Base-by-base conservation (phyloP, 2,888 invertebrate species). In the Ectemnius cavifrons region DNA sequence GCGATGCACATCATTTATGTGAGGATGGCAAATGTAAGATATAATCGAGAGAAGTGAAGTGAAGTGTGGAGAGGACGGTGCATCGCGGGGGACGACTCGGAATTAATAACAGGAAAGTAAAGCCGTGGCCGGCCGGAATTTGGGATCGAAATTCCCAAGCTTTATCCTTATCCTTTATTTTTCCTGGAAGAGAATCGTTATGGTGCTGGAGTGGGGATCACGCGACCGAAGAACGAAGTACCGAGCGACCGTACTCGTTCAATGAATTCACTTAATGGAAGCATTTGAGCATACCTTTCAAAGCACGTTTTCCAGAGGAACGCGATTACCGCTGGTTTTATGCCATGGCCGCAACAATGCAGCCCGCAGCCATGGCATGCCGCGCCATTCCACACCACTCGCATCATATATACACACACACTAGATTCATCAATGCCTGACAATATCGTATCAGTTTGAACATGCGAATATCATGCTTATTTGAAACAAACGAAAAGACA, bases 251-350 rank as follows among this genome's bases (percentile, higher is more conserved):
- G 58, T 62, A 75, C 59, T 69, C 61, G 75, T 75, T 69, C 74
- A 63, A 75, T 77, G 72, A 74, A 74, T 81, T 81, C 75, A 46
- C 63, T 77, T 79, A 77, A 81, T 77, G 81, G 72, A 70, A 18
- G 75, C 75, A 77, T 79, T 76, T 67, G 70, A 65, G 79, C 77
- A 69, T 74, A 63, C 69, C 46, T 77, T 75, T 71, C 72, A 69
- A 28, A 64, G 71, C 72, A 71, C 59, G 73, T 77, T 77, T 81
- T 72, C 66, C 73, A 52, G 66, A 64, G 71, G 65, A 73, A 63
- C 70, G 63, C 74, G 60, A 70, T 72, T 77, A 76, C 63, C 45
- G 71, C 16, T 60, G 58, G 75, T 71, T 73, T 78, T 73, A 67
- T 70, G 49, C 58, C 58, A 11, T 11, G 37, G 46, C 67, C 74